phyloP scores from a whole-genome alignment of 1,140 invertebrate species.

The Elysia chlorotica region DNA sequence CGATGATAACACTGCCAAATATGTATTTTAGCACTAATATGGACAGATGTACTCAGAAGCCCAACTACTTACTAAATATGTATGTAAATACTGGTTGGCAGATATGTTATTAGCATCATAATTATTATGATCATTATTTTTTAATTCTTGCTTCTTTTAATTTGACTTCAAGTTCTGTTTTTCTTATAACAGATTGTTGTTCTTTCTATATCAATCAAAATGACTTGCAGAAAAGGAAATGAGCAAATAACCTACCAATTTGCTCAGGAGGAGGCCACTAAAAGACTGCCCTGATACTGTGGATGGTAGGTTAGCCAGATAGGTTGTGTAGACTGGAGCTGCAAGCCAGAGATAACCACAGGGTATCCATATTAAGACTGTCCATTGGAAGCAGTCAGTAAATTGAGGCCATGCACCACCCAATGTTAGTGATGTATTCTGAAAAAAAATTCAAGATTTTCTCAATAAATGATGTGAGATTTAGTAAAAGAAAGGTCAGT shows the following conservation, averaged over 20 bases:
- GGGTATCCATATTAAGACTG: slow-evolving; percentile 83
- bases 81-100: too few species aligned
- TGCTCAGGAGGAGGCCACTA: not conserved
- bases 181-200: not conserved
- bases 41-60: too few species aligned
- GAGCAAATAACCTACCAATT: slow-evolving; percentile 1
- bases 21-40: too few species aligned
- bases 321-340: slow-evolving; percentile 72
- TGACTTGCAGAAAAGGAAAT: not conserved
- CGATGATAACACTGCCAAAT: too few species aligned
- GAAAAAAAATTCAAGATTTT: too few species aligned
- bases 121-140: not conserved
- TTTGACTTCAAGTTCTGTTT: not conserved
- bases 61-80: too few species aligned
- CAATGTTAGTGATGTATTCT: too few species aligned
- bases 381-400: slow-evolving; percentile 63
- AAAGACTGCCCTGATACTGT: not conserved
- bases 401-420: slow-evolving; percentile 54
- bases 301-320: slow-evolving; percentile 62
- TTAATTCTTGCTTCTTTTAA: not conserved
- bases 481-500: too few species aligned
- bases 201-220: not conserved
- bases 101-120: too few species aligned
- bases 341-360: slow-evolving; percentile 84
- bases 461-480: too few species aligned